Percentiles rank a stretch among this genome's conserved stretches.
Evolutionary conservation across 2,888 invertebrate genomes (phyloP).

Genomic region (Aleiodes alternator): DNA sequence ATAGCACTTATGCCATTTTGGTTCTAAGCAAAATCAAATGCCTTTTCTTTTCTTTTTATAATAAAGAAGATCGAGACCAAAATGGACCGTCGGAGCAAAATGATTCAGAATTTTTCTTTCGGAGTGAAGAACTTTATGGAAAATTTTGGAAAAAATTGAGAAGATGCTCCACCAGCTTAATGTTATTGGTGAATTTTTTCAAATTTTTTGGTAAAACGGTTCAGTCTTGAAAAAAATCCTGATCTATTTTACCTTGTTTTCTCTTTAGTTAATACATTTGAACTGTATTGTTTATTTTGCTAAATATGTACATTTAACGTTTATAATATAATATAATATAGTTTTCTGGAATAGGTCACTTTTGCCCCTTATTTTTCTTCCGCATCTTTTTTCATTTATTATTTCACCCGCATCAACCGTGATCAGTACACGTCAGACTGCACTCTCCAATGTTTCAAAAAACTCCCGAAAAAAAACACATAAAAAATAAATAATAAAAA

Average conservation of each 20-base stretch:
- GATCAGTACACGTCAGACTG: constrained; percentile 25
- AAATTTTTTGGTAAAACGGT: neutral
- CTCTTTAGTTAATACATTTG: no score
- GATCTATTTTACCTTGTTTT: neutral
- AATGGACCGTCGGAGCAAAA: no score
- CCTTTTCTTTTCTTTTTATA: neutral
- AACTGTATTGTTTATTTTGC: no score
- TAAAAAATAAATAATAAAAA: constrained; percentile 1
- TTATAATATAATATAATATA: no score
- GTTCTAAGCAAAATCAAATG: neutral
- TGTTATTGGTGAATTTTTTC: neutral
- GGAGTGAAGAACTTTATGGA: no score
- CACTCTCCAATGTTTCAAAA: neutral
- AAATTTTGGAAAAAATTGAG: no score
- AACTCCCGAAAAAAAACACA: constrained; percentile 10
- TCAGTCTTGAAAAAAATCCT: no score
- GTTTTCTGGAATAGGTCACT: no score
- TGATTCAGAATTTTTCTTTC: no score
- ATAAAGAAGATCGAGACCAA: no score
- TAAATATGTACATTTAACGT: no score
- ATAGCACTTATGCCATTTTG: neutral
- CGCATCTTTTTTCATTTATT: neutral
- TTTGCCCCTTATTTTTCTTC: neutral
- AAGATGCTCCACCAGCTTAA: no score
- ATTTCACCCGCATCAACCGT: neutral